These are phyloP conservation scores for Martes martes DNA, from an alignment of 2,113 vertebrate genomes.

Conservation along the genomic window DNA sequence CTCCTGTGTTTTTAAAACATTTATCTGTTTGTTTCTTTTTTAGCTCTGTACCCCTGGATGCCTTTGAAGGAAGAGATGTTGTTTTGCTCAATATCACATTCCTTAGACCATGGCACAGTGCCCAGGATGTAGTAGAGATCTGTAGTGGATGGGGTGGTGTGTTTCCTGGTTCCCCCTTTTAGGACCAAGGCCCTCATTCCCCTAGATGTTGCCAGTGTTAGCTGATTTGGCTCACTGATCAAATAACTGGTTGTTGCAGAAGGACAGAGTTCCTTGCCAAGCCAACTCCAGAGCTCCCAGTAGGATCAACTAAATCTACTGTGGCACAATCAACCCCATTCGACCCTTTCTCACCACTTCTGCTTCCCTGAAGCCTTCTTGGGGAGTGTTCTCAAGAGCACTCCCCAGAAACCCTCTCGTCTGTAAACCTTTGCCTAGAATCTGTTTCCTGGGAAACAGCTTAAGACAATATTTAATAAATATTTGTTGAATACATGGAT, in stretches of 20 bases:
- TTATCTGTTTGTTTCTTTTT: neutral
- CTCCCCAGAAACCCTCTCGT: neutral
- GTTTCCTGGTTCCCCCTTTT: neutral
- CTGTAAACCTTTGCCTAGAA: neutral
- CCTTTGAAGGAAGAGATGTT: neutral
- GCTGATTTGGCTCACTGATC: neutral
- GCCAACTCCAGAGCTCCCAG: neutral
- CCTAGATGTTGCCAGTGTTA: neutral
- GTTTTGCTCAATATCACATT: neutral
- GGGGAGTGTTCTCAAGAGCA: neutral
- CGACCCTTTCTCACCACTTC: neutral
- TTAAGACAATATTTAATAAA: slow-evolving; percentile 36
- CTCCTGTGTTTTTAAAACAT: neutral
- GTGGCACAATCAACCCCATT: neutral
- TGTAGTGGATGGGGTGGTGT: neutral
- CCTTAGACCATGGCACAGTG: neutral
- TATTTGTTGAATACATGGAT: slow-evolving; percentile 44
- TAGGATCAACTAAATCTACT: neutral
- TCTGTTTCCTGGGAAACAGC: slow-evolving; percentile 28
- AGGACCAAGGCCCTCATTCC: neutral
- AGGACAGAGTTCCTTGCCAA: neutral
- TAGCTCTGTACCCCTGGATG: neutral
- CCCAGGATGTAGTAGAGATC: neutral
- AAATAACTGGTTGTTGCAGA: neutral
- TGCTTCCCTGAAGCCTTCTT: neutral